These are phyloP conservation scores for Alsophila aescularia DNA, from an alignment of 2,888 invertebrate genomes.

Conservation along the genomic window DNA sequence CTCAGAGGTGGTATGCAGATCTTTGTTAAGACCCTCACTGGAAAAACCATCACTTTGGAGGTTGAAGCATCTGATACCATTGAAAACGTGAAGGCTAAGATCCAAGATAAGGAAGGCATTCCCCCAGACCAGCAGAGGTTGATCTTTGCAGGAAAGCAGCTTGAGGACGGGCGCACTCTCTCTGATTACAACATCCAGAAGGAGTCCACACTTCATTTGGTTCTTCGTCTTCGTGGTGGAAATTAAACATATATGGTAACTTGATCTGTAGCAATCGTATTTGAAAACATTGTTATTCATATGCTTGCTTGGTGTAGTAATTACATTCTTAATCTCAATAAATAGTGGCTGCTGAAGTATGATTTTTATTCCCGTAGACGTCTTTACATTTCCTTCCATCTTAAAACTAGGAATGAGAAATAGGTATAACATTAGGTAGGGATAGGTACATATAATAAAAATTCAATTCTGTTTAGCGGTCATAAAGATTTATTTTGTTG, in stretches of 20 bases:
- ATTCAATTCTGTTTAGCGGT: too few species aligned
- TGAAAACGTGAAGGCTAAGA: conserved; percentile 33
- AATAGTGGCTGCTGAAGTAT: conserved; percentile 41
- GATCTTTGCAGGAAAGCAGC: too few species aligned
- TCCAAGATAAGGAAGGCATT: neutral
- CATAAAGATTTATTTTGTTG: too few species aligned
- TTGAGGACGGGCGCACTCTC: too few species aligned
- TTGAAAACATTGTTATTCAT: conserved; percentile 33
- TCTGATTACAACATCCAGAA: too few species aligned
- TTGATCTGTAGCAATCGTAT: conserved; percentile 33
- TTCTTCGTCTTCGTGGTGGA: conserved; percentile 55
- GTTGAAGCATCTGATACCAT: conserved; percentile 38
- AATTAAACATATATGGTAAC: conserved; percentile 30
- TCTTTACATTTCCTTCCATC: too few species aligned
- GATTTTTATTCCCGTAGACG: neutral
- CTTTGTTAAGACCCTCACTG: conserved; percentile 24
- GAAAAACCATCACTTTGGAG: too few species aligned
- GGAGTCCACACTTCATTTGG: conserved; percentile 56
- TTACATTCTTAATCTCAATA: conserved; percentile 57
- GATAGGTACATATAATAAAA: too few species aligned
- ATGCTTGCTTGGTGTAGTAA: conserved; percentile 47
- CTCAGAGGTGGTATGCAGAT: conserved; percentile 49
- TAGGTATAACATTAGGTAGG: too few species aligned
- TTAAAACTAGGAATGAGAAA: too few species aligned
- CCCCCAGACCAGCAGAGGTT: too few species aligned